Conservation (phyloP, 2,888 invertebrate species). For the Euphydryas editha region DNA sequence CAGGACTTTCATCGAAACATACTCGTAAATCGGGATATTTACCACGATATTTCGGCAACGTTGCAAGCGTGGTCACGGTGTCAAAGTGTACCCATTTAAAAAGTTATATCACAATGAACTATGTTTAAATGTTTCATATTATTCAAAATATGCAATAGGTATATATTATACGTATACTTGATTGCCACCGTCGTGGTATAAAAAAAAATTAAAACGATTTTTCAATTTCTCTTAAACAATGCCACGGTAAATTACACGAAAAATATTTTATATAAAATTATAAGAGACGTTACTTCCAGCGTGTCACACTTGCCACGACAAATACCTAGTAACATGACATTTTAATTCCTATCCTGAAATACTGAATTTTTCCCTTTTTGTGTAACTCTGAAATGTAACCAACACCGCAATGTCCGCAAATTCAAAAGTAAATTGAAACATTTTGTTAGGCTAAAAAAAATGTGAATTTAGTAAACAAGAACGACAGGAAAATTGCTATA, state of each 20-base stretch:
- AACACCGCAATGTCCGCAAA: conserved; percentile 25
- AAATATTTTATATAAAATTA: conserved; percentile 8
- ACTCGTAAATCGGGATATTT: too few relatives aligned
- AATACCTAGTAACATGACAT: conserved; percentile 27
- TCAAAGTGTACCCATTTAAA: too few relatives aligned
- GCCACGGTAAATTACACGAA: not conserved
- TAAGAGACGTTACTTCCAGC: conserved; percentile 23
- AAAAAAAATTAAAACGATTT: not conserved
- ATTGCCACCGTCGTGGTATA: not conserved
- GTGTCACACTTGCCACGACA: conserved; percentile 23
- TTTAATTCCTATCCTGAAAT: conserved; percentile 28
- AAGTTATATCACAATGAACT: too few relatives aligned
- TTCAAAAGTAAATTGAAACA: conserved; percentile 29
- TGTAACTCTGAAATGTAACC: conserved; percentile 26
- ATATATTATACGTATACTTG: too few relatives aligned
- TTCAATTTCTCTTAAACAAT: conserved; percentile 6
- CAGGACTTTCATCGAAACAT: too few relatives aligned
- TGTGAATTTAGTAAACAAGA: conserved; percentile 20
- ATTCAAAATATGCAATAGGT: too few relatives aligned
- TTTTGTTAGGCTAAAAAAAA: conserved; percentile 21
- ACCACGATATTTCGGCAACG: too few relatives aligned
- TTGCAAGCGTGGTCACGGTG: too few relatives aligned
- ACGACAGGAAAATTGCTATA: not conserved
- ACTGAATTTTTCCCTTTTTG: conserved; percentile 22
- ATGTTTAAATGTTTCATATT: too few relatives aligned